Conservation (phyloP, 35 echinoderm and acorn worm genomes). For the Apostichopus japonicus region DNA sequence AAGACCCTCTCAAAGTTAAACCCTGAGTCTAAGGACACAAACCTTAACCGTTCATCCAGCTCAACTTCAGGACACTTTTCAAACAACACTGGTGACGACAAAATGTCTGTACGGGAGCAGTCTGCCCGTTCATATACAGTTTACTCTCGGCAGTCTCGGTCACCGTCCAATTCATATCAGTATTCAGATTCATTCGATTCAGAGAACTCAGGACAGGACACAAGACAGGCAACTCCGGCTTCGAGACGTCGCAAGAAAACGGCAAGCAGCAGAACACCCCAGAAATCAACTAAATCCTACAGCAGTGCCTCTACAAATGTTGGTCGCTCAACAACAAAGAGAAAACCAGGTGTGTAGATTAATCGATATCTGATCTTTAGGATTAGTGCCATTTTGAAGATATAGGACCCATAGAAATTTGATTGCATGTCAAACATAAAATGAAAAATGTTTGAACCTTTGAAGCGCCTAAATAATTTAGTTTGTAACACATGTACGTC, state of each 20-base stretch:
- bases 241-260: constrained; percentile 14
- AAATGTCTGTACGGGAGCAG: constrained; percentile 33
- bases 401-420: too few relatives aligned
- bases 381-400: too few relatives aligned
- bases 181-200: constrained; percentile 97
- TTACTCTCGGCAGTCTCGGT: constrained; percentile 22
- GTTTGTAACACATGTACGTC: too few relatives aligned
- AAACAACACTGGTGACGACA: constrained; percentile 1
- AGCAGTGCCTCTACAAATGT: constrained; percentile 38
- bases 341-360: constrained; percentile 13
- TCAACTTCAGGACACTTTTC: constrained; percentile 35
- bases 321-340: not conserved
- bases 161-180: constrained; percentile 41
- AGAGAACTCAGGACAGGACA: constrained; percentile 86
- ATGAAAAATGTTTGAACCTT: too few relatives aligned
- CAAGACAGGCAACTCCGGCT: constrained; percentile 64
- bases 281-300: constrained; percentile 40
- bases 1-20: not conserved
- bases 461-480: too few relatives aligned
- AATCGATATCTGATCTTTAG: too few relatives aligned
- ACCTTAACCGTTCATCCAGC: not conserved
- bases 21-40: not conserved
- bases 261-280: not conserved
- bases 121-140: constrained; percentile 24
- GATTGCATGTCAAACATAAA: too few relatives aligned